Evolutionary conservation across 2,113 vertebrate species (phyloP).

Genomic region (Romanogobio albipinnatus): DNA sequence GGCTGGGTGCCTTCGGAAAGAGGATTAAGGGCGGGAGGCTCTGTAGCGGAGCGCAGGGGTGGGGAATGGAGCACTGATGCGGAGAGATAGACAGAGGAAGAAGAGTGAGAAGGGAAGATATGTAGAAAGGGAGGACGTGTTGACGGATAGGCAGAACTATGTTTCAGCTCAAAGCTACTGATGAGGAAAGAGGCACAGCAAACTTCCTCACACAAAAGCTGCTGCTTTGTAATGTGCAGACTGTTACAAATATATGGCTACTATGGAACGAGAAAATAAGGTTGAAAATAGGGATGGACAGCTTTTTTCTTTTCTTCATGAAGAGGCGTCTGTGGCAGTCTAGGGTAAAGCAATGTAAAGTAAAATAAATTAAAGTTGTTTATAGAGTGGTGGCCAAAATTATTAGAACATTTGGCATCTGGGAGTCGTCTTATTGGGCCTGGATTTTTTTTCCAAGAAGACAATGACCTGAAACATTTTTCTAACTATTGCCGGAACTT

Average conservation of each 20-base stretch:
- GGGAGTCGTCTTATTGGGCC: no score
- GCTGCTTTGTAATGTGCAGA: not conserved
- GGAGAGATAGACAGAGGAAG: not conserved
- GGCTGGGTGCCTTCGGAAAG: constrained; percentile 27
- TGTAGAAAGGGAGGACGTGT: constrained; percentile 54
- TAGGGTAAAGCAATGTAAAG: no score
- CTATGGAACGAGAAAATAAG: not conserved
- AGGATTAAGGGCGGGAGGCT: constrained; percentile 46
- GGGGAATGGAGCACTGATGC: not conserved
- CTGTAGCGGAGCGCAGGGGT: constrained; percentile 55
- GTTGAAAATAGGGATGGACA: not conserved
- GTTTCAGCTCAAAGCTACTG: constrained; percentile 60
- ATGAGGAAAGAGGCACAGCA: constrained; percentile 34
- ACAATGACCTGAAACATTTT: no score
- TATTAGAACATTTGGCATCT: no score
- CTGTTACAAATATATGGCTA: not conserved
- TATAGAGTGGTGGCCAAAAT: no score
- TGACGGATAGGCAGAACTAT: constrained; percentile 54
- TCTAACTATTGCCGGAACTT: no score
- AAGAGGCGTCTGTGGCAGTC: no score
- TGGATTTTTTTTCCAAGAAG: no score
- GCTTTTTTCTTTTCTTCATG: not conserved
- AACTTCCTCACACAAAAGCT: not conserved
- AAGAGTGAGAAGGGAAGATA: constrained; percentile 28
- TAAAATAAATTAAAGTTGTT: no score